Conservation (phyloP, 2,797 vertebrate genomes). For the Falco cherrug region DNA sequence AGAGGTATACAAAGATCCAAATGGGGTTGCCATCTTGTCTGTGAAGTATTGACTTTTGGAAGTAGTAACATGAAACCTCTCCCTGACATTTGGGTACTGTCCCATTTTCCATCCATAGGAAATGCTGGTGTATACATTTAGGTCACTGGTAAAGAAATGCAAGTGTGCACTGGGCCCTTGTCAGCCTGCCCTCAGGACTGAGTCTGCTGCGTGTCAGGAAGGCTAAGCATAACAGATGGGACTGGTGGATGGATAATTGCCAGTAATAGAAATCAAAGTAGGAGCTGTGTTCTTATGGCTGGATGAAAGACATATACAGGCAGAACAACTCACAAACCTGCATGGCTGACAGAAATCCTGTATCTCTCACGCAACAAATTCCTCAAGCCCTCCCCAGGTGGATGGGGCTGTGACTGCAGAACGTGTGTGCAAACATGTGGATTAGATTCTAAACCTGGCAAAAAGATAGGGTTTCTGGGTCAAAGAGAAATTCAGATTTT, state of each 20-base stretch:
- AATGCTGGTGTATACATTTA: neutral
- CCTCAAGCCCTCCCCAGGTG: neutral
- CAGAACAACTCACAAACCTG: constrained; percentile 9
- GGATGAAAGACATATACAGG: neutral
- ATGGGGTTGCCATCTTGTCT: neutral
- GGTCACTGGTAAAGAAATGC: neutral
- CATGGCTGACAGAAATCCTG: neutral
- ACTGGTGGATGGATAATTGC: neutral
- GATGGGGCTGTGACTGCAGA: neutral
- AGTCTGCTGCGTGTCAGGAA: neutral
- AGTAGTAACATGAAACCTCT: neutral
- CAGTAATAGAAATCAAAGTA: constrained; percentile 34
- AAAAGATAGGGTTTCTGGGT: neutral
- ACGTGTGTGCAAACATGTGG: neutral
- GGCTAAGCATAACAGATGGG: constrained; percentile 17
- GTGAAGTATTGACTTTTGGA: neutral
- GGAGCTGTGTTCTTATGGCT: neutral
- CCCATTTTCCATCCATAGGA: neutral
- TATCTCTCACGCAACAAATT: neutral
- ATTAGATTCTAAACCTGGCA: neutral
- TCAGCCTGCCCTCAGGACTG: constrained; percentile 17
- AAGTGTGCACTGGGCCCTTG: neutral
- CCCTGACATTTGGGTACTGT: neutral
- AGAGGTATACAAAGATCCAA: neutral
- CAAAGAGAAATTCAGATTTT: neutral